These are phyloP conservation scores for Globia sparganii DNA, from an alignment of 2,888 invertebrate species.

Conservation along the genomic window DNA sequence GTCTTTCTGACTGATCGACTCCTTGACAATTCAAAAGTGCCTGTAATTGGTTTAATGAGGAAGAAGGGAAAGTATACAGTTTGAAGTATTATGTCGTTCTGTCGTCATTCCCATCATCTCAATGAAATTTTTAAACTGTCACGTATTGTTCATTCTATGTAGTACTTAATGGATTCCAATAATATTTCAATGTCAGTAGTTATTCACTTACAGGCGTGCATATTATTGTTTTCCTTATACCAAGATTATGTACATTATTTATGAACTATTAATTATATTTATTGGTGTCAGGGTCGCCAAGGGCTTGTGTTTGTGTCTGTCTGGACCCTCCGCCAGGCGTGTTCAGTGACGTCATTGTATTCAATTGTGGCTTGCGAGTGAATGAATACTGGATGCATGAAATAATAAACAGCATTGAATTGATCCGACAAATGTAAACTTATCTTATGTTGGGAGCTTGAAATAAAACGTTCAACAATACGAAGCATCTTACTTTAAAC, in stretches of 20 bases:
- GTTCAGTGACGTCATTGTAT: constrained; percentile 40
- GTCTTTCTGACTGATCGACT: background rate
- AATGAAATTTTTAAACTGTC: constrained; percentile 6
- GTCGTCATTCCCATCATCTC: background rate
- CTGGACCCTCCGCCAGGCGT: constrained; percentile 7
- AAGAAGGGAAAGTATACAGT: background rate
- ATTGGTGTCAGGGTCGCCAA: constrained; percentile 53
- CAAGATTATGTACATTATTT: constrained; percentile 24
- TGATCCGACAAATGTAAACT: background rate
- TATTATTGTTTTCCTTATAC: constrained; percentile 58
- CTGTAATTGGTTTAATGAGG: background rate
- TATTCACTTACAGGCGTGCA: constrained; percentile 9
- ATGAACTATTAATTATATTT: constrained; percentile 44
- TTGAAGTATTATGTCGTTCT: background rate
- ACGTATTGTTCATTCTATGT: constrained; percentile 5
- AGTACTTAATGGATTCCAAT: constrained; percentile 15
- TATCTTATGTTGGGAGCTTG: background rate
- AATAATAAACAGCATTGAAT: constrained; percentile 13
- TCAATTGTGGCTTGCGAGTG: constrained; percentile 8
- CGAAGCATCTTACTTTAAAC: background rate
- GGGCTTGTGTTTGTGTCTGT: constrained; percentile 4
- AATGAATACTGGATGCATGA: constrained; percentile 15
- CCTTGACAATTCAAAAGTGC: background rate
- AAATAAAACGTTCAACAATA: background rate
- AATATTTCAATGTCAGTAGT: constrained; percentile 51